A percentile compares a stretch with the other conserved stretches of the same genome.
phyloP scores from a whole-genome alignment of 2,888 invertebrate species.

The Yponomeuta malinellus region DNA sequence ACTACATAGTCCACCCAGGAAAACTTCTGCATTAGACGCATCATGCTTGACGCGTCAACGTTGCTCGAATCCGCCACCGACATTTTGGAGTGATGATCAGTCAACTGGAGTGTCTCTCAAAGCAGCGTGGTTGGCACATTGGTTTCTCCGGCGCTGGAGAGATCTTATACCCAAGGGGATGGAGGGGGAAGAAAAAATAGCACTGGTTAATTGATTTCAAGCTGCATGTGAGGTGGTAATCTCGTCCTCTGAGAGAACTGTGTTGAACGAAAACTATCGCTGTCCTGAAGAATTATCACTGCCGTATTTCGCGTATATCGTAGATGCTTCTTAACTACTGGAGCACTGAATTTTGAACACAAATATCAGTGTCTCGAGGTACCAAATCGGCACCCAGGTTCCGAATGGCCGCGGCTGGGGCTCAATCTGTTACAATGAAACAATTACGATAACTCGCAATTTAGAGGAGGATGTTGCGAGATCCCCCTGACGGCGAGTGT shows the following conservation, averaged over 20 bases:
- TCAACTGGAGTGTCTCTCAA: too few species aligned
- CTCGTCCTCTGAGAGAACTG: too few species aligned
- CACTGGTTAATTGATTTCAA: too few species aligned
- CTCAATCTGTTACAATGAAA: conserved; percentile 71
- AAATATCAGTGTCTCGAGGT: conserved; percentile 17
- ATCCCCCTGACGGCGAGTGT: conserved; percentile 51
- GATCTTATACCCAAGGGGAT: too few species aligned
- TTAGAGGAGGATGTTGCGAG: conserved; percentile 74
- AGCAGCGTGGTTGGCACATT: too few species aligned
- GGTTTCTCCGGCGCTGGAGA: too few species aligned
- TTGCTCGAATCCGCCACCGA: conserved; percentile 4
- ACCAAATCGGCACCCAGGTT: conserved; percentile 39
- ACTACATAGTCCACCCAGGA: conserved; percentile 86
- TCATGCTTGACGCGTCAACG: conserved; percentile 63
- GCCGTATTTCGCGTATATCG: not conserved
- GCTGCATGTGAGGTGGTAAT: too few species aligned
- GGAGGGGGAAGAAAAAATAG: too few species aligned
- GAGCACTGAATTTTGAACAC: not conserved
- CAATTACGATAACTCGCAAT: conserved; percentile 76
- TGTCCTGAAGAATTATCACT: not conserved
- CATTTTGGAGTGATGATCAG: not conserved
- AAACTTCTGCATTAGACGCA: conserved; percentile 77
- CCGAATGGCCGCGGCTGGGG: conserved; percentile 45
- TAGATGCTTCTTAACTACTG: not conserved
- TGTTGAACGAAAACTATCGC: not conserved